Evolutionary conservation across 2,113 vertebrate species (phyloP), one percentile per base, ranked within the genome.

Genomic region (Pseudorectes ferrugineus): DNA sequence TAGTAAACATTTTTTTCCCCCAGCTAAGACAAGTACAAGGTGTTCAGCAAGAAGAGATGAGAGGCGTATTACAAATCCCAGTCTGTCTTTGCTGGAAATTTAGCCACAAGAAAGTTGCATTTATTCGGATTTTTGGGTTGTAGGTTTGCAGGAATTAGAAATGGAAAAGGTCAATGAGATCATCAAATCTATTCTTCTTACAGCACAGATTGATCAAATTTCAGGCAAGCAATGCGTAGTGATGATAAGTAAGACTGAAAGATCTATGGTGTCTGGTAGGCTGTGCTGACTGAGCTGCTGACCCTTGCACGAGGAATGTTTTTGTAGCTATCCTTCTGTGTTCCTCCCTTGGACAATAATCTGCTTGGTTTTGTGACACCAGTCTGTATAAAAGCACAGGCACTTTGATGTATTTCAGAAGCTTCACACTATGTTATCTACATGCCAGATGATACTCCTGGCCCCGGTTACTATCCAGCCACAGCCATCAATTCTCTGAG

Each of bases 391-490:
- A 65, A 66, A 72, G 40, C 81, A 86, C 77, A 71, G 94, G 35
- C 84, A 75, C 48, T 91, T 89, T 89, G 79, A 78, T 85, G 42
- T 93, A 88, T 96, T 95, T 88, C 90, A 92, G 91, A 54, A 80
- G 90, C 57, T 83, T 95, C 85, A 42, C 67, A n/a, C 77, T 54
- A 29, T 43, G 70, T 96, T 95, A 88, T 94, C 91, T 79, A 13
- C 73, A 46, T 92, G 76, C 92, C 95, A 95, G 95, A 92, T 93
- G 84, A 88, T 81, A 54, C 51, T 96, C 68, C 76, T 96, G 95
- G 54, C 26, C 58, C 88, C 33, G 2, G 57, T 73, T 71, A 72
- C 66, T 42, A 6, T 65, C 82, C 72, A 68, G 79, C 52, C 22
- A 52, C 23, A 61, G 79, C 85, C 85, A 78, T 83, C 66, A 89